Percentiles rank a stretch among this genome's conserved stretches.
phyloP scores from a whole-genome alignment of 2,113 vertebrate species.

The Gadus macrocephalus region DNA sequence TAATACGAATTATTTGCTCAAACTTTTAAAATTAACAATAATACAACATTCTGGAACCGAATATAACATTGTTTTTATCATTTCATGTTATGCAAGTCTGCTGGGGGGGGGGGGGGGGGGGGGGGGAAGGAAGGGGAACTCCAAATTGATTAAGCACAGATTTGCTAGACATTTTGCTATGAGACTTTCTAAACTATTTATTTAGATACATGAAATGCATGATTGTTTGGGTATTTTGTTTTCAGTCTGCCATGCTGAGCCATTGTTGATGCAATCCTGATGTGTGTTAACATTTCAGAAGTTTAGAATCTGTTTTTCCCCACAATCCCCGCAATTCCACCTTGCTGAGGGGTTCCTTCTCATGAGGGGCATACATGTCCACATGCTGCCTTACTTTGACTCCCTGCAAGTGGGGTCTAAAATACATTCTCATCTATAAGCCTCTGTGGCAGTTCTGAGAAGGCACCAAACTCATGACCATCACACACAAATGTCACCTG shows the following conservation, averaged over 20 bases:
- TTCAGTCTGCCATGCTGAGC: slow-evolving; percentile 64
- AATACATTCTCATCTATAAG: too few species aligned
- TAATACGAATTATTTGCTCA: too few species aligned
- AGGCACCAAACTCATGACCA: too few species aligned
- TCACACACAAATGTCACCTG: too few species aligned
- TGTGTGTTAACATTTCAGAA: slow-evolving; percentile 24
- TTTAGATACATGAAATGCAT: slow-evolving; percentile 40
- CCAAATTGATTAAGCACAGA: neutral
- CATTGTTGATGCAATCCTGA: slow-evolving; percentile 54
- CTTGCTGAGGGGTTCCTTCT: slow-evolving; percentile 31
- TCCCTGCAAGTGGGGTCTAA: slow-evolving; percentile 21
- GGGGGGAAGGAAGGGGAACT: too few species aligned
- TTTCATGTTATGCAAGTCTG: too few species aligned
- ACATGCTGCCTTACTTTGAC: slow-evolving; percentile 58
- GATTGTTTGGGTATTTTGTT: slow-evolving; percentile 14
- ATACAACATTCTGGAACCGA: too few species aligned
- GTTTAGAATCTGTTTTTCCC: slow-evolving; percentile 20
- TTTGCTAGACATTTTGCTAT: slow-evolving; percentile 10
- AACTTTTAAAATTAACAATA: too few species aligned
- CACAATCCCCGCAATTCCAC: slow-evolving; percentile 12
- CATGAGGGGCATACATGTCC: slow-evolving; percentile 18
- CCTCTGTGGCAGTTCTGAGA: too few species aligned
- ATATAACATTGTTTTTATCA: too few species aligned
- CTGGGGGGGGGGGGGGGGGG: too few species aligned
- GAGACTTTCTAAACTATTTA: slow-evolving; percentile 45